A percentile compares a stretch with the other conserved stretches of the same genome.
Conservation (phyloP, 2,888 invertebrate genomes). For the Adelphocoris suturalis region DNA sequence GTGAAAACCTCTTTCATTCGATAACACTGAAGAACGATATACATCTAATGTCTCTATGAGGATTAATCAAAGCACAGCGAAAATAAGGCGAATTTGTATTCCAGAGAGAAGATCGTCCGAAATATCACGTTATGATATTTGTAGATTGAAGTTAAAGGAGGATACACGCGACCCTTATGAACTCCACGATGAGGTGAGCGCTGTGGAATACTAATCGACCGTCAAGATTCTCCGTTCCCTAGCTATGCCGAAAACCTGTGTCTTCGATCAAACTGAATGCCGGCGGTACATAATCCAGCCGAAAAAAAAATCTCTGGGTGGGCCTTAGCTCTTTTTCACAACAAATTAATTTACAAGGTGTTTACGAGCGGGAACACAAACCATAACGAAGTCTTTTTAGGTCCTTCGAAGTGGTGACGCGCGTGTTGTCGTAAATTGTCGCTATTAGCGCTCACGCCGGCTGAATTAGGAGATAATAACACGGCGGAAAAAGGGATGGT, state of each 20-base stretch:
- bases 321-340: conserved; percentile 28
- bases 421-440: conserved; percentile 23
- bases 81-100: conserved; percentile 19
- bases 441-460: conserved; percentile 5
- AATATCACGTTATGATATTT: conserved; percentile 54
- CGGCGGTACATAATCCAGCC: not conserved
- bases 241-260: not conserved
- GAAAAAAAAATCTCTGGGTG: conserved; percentile 41
- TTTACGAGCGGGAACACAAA: conserved; percentile 50
- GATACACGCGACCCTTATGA: conserved; percentile 41
- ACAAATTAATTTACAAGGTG: conserved; percentile 64
- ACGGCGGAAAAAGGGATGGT: not conserved
- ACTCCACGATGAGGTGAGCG: conserved; percentile 34
- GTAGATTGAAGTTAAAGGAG: conserved; percentile 48
- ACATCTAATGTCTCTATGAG: conserved; percentile 42
- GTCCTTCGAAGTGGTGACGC: not conserved
- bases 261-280: not conserved
- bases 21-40: not conserved
- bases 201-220: conserved; percentile 32
- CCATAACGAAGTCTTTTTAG: conserved; percentile 21
- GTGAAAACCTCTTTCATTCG: not conserved
- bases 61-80: not conserved
- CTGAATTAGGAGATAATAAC: conserved; percentile 12
- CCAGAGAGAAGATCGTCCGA: conserved; percentile 23
- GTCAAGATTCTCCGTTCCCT: not conserved